Conservation (phyloP, 2,113 vertebrate genomes). For the Paedocypris sp. region DNA sequence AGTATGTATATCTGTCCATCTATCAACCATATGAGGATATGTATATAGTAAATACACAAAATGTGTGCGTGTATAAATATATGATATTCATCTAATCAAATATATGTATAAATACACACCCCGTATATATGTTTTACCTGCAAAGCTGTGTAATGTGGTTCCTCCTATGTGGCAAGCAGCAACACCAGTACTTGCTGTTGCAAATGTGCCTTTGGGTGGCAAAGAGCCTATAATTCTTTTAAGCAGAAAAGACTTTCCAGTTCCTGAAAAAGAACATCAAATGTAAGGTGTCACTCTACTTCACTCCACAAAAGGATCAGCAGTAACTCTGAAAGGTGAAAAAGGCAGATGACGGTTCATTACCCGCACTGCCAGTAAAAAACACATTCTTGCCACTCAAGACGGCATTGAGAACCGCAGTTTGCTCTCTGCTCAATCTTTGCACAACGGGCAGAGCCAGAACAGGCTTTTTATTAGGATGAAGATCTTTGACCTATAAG, state of each 20-base stretch:
- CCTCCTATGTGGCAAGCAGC: constrained; percentile 92
- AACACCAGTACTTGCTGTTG: constrained; percentile 91
- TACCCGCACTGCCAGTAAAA: constrained; percentile 94
- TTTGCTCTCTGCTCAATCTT: constrained; percentile 77
- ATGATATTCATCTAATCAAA: background rate
- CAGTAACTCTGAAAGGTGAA: too few relatives aligned
- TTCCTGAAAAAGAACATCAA: constrained; percentile 59
- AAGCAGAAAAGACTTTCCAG: constrained; percentile 89
- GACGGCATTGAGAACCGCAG: constrained; percentile 68
- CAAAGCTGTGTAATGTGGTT: constrained; percentile 85
- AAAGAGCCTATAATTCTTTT: constrained; percentile 87
- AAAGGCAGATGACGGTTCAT: background rate
- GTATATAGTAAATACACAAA: too few relatives aligned
- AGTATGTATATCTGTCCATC: too few relatives aligned
- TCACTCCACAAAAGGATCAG: too few relatives aligned
- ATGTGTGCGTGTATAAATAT: too few relatives aligned
- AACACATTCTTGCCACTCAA: constrained; percentile 82
- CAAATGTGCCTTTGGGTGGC: constrained; percentile 81
- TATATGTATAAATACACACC: background rate
- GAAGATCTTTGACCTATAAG: constrained; percentile 52
- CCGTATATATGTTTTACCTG: constrained; percentile 57
- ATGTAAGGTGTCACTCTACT: too few relatives aligned
- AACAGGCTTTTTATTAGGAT: constrained; percentile 61
- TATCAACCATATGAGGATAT: too few relatives aligned
- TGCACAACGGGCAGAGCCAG: constrained; percentile 50